Conservation (phyloP, 2,113 vertebrate species). For the Amphiprion percula region DNA sequence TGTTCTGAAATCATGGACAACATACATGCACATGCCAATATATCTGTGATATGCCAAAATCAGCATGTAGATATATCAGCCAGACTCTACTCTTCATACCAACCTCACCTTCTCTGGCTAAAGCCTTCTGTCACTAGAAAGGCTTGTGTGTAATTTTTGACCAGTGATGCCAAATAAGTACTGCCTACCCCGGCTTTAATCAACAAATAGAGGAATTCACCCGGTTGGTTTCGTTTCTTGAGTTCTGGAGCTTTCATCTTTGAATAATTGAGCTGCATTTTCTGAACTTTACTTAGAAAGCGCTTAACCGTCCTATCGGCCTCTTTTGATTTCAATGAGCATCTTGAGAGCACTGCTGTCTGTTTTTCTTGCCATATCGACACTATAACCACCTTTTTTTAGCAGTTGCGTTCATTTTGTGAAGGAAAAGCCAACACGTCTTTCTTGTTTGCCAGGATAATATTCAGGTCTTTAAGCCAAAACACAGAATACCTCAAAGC, state of each 20-base stretch:
- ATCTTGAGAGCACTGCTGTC: constrained; percentile 3
- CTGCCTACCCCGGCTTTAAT: no score
- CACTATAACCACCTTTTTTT: constrained; percentile 4
- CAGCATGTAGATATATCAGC: no score
- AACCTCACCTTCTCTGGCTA: no score
- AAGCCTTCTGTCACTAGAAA: no score
- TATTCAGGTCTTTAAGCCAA: constrained; percentile 53
- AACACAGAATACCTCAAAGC: constrained; percentile 69
- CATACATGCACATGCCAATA: no score
- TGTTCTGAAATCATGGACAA: no score
- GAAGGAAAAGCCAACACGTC: constrained; percentile 38
- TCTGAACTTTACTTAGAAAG: not conserved
- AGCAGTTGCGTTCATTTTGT: constrained; percentile 15
- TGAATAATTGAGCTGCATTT: not conserved
- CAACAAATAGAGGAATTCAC: not conserved
- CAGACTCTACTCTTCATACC: no score
- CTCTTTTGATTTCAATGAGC: constrained; percentile 11
- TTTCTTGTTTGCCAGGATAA: constrained; percentile 19
- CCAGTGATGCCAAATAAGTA: no score
- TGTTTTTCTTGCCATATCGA: constrained; percentile 46
- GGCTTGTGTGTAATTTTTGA: no score
- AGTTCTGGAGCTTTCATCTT: not conserved
- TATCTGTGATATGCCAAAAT: no score
- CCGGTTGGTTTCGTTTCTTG: not conserved
- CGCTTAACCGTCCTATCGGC: not conserved